Evolutionary conservation across 2,797 vertebrate species (phyloP), one percentile per base, ranked within the genome.

Genomic region (Chaetodon trifasciatus): DNA sequence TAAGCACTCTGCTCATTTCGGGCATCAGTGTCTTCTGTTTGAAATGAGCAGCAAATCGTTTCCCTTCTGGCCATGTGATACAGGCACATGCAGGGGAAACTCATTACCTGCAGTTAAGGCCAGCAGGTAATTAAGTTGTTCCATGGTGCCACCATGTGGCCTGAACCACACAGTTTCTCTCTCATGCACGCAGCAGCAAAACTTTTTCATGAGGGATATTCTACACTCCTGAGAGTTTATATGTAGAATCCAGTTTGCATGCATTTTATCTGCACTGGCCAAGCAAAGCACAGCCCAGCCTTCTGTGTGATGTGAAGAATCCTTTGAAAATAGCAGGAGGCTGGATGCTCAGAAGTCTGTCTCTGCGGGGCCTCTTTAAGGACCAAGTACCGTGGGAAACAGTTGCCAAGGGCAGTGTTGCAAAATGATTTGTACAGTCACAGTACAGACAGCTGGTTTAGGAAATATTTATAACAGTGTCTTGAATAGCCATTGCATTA

Each of bases 91-190:
- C 11, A 35, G 21, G 21, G 13, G 37, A 73, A 49, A 21, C 32
- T 70, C 6, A 32, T 46, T 32, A n/a, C 42, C 42, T 9, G 32
- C 24, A 42, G n/a, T 37, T 8, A 37, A 53, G 3, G 15, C 37
- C 23, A 19, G 53, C 19, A 23, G 56, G 32, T 76, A 15, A 47
- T 60, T 63, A 56, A 74, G 61, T 60, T 71, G 86, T 79, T 23
- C 28, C 37, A 67, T 67, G 60, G 83, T 69, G 89, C 89, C 92
- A 85, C 86, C 90, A 23, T 88, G 91, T 92, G 92, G 91, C 60
- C 44, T 52, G 4, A 16, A 40, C 15, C 62, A n/a, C 53, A 24
- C 3, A 0, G 8, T 23, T 62, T 56, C 50, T 58, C 46, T 61
- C 13, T 13, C 11, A n/a, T 4, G 10, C 13, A n/a, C 4, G 5